Conservation (phyloP, 2,113 vertebrate genomes). For the Cervus canadensis region DNA sequence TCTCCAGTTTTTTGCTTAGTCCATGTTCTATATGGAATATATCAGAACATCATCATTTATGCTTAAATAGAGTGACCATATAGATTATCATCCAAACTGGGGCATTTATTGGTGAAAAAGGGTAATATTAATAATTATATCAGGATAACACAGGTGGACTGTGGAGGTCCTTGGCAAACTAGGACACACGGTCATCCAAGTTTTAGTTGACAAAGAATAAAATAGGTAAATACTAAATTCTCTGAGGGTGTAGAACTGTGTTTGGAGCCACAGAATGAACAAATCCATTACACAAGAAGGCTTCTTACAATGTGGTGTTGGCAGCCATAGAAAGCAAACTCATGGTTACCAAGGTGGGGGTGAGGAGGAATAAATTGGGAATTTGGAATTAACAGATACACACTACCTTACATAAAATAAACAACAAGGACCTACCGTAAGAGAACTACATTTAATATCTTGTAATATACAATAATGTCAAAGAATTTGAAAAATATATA, state of each 20-base stretch:
- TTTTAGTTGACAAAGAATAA: background rate
- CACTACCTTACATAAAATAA: background rate
- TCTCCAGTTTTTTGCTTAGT: background rate
- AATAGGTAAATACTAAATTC: background rate
- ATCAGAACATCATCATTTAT: background rate
- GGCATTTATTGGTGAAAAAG: background rate
- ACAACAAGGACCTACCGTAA: background rate
- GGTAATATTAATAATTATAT: background rate
- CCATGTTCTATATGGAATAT: background rate
- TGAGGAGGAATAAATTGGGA: background rate
- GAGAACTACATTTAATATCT: background rate
- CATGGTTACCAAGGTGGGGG: background rate
- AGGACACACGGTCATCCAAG: background rate
- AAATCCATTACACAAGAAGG: background rate
- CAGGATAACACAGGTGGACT: background rate
- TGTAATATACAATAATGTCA: background rate
- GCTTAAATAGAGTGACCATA: background rate
- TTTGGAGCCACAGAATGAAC: background rate
- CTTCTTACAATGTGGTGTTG: background rate
- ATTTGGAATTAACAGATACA: background rate
- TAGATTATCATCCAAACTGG: background rate
- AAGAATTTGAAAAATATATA: background rate
- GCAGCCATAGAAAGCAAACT: background rate
- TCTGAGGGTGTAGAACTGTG: background rate
- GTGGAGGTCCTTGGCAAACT: background rate